A percentile compares a stretch with the other conserved stretches of the same genome.
Evolutionary conservation across 53 echinoderm and acorn worm genomes (phyloP).

Genomic region (Crossaster papposus): DNA sequence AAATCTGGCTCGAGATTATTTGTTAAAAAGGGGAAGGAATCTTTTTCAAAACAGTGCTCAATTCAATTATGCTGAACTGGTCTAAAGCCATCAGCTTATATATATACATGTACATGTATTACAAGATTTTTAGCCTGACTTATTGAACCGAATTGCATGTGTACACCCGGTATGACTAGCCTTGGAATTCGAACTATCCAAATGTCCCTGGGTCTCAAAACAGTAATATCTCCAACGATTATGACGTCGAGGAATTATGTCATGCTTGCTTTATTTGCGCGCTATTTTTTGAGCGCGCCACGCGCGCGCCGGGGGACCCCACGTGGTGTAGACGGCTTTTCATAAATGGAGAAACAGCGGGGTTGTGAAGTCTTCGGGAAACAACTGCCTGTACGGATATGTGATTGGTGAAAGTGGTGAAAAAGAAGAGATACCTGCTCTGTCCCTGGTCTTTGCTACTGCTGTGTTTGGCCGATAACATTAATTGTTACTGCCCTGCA

Average conservation of each 20-base stretch:
- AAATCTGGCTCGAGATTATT: too few species aligned
- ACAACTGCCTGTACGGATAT: conserved; percentile 23
- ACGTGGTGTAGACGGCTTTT: conserved; percentile 28
- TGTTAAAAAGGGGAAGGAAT: too few species aligned
- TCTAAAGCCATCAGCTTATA: too few species aligned
- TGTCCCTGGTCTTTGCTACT: background rate
- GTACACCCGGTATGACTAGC: background rate
- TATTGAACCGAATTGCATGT: background rate
- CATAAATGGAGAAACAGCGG: conserved; percentile 4
- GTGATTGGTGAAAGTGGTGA: conserved; percentile 10
- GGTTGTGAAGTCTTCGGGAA: conserved; percentile 10
- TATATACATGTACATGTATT: too few species aligned
- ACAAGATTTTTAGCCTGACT: background rate
- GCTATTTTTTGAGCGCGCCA: conserved; percentile 58
- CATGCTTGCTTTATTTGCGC: background rate
- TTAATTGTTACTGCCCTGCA: background rate
- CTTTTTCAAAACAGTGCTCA: too few species aligned
- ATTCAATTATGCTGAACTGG: too few species aligned
- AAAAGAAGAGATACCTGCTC: background rate
- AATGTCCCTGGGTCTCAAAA: background rate
- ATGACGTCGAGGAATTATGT: background rate
- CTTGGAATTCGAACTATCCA: conserved; percentile 3
- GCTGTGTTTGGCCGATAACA: background rate
- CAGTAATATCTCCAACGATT: background rate
- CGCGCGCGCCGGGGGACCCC: conserved; percentile 19